Evolutionary conservation across 35 echinoderm and acorn worm genomes (phyloP), one percentile per base, ranked within the genome.

Genomic region (Apostichopus californicus): DNA sequence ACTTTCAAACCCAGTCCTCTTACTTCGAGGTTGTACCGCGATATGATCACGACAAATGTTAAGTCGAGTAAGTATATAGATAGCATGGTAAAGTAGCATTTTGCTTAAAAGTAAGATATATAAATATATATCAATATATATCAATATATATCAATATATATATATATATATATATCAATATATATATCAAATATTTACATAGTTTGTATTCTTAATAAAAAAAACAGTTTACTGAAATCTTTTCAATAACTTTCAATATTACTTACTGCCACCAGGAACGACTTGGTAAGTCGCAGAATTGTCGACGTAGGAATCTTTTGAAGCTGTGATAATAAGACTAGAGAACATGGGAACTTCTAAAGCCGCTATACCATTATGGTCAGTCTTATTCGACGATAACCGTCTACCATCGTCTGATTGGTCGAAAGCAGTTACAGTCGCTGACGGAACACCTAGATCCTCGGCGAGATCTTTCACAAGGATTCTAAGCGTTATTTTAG

Each of bases 241-340:
- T 34, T 34, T 34, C 1, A 34, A 34, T 25, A 34, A 34, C 28
- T 34, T 34, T 2, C 28, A 87, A 65, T n/a, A 9, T 15, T 46
- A 55, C 84, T 73, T 93, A 93, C 92, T 87, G 54, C 72, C 84
- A 88, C 81, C 77, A 6, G 92, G 85, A 14, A 64, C 83, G 17
- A 88, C 54, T 54, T 55, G 73, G 53, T 61, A 79, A 52, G 92
- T 26, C 28, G 66, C 78, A 12, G 86, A 57, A 18, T 78, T 88
- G 9, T 89, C 84, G 46, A 93, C 54, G 70, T 79, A 93, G 22
- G 68, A 53, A 4, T 89, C 84, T 90, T 93, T 89, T 8, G 52
- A 23, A 60, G 83, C 92, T 5, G 73, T 88, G 5, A 93, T 28
- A 15, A 89, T 77, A 68, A 93, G 53, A 24, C 56, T 22, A 86